phyloP scores from a whole-genome alignment of 2,113 vertebrate genomes.

The Collichthys lucidus region DNA sequence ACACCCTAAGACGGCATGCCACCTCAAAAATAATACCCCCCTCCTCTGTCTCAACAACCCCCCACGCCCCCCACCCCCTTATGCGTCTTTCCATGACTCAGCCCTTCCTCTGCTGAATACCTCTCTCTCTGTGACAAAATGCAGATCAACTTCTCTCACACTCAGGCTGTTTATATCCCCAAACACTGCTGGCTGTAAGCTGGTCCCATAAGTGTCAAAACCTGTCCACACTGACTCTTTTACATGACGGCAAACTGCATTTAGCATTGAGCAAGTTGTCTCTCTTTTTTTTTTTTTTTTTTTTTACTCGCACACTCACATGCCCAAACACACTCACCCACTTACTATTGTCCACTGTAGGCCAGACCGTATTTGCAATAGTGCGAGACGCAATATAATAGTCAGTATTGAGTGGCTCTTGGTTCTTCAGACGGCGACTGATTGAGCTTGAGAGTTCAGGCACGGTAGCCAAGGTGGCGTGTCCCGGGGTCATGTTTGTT shows the following conservation, averaged over 20 bases:
- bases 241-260: constrained; percentile 63
- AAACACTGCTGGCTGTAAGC: constrained; percentile 75
- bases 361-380: constrained; percentile 50
- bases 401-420: constrained; percentile 76
- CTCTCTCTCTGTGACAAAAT: constrained; percentile 75
- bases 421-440: constrained; percentile 69
- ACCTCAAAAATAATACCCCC: constrained; percentile 72
- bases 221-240: constrained; percentile 74
- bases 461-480: constrained; percentile 81
- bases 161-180: constrained; percentile 77
- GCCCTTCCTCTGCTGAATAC: constrained; percentile 72
- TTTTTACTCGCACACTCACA: constrained; percentile 33
- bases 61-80: constrained; percentile 25
- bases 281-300: constrained; percentile 26
- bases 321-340: constrained; percentile 64
- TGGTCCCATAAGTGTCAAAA: constrained; percentile 75
- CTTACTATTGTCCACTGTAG: constrained; percentile 76
- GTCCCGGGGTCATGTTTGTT: constrained; percentile 85
- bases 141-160: constrained; percentile 76
- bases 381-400: constrained; percentile 72
- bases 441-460: constrained; percentile 79
- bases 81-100: constrained; percentile 78
- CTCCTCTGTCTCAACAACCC: constrained; percentile 57
- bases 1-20: constrained; percentile 59
- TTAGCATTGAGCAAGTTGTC: constrained; percentile 58